phyloP scores from a whole-genome alignment of 2,888 invertebrate species.

The Resseliella maxima region DNA sequence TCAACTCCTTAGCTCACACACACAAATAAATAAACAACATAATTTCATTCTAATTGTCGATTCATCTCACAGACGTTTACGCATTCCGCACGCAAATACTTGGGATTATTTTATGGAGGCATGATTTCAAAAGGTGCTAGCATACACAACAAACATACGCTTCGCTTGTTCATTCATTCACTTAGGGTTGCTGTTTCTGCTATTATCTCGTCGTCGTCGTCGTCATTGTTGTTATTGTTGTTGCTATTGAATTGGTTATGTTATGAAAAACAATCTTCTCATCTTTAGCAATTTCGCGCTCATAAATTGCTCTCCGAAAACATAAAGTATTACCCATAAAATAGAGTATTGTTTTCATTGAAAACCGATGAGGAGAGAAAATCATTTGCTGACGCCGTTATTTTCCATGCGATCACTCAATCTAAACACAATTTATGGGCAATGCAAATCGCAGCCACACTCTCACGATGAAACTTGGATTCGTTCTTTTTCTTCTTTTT shows the following conservation, averaged over 20 bases:
- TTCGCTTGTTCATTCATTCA: not conserved
- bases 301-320: not conserved
- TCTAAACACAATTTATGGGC: constrained; percentile 11
- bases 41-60: constrained; percentile 47
- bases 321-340: constrained; percentile 3
- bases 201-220: not conserved
- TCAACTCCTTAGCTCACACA: constrained; percentile 7
- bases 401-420: not conserved
- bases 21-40: constrained; percentile 53
- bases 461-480: not conserved
- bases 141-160: not conserved
- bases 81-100: constrained; percentile 49
- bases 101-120: constrained; percentile 21
- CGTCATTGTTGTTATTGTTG: too few species aligned
- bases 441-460: not conserved
- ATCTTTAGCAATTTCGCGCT: not conserved
- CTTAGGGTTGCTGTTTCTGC: not conserved
- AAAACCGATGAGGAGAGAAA: constrained; percentile 5
- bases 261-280: constrained; percentile 22
- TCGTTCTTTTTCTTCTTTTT: too few species aligned
- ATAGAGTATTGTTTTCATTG: constrained; percentile 10
- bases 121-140: constrained; percentile 14
- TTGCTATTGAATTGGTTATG: not conserved
- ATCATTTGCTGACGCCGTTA: constrained; percentile 4
- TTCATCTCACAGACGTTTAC: constrained; percentile 49